Evolutionary conservation across 2,113 vertebrate species (phyloP).

Genomic region (Baryphthengus martii): DNA sequence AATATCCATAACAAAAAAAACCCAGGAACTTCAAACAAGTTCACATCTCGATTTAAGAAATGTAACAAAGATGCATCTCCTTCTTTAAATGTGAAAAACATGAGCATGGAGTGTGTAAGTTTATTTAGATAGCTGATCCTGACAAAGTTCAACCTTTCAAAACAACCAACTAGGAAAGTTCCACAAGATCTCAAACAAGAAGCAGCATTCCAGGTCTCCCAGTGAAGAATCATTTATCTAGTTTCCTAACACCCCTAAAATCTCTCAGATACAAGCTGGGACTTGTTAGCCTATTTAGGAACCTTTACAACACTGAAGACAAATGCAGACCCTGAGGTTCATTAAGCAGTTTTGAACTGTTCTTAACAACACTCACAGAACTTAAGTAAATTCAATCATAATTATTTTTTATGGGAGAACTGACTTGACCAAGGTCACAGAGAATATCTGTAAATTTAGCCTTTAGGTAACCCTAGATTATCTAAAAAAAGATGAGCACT

Average conservation of each 20-base stretch:
- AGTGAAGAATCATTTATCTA: not conserved
- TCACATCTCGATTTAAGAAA: not conserved
- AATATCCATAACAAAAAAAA: not conserved
- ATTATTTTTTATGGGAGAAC: not conserved
- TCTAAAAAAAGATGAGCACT: not conserved
- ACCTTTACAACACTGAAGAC: not conserved
- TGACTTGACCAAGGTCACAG: not conserved
- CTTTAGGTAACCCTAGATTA: not conserved
- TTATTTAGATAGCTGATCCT: not conserved
- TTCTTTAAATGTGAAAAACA: not conserved
- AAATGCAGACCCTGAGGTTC: not conserved
- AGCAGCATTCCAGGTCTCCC: not conserved
- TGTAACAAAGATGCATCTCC: not conserved
- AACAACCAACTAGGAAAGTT: not conserved
- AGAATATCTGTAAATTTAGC: not conserved
- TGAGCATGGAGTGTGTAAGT: accelerated
- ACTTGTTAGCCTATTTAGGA: not conserved
- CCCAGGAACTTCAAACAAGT: not conserved
- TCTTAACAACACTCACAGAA: not conserved
- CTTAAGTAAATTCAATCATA: not conserved
- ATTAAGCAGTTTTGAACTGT: not conserved
- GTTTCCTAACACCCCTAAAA: not conserved
- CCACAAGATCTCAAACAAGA: not conserved
- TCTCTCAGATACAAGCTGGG: not conserved
- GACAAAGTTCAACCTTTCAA: not conserved